These are phyloP conservation scores for Tricholauxania praeusta DNA, from an alignment of 2,888 invertebrate genomes.

Conservation along the genomic window DNA sequence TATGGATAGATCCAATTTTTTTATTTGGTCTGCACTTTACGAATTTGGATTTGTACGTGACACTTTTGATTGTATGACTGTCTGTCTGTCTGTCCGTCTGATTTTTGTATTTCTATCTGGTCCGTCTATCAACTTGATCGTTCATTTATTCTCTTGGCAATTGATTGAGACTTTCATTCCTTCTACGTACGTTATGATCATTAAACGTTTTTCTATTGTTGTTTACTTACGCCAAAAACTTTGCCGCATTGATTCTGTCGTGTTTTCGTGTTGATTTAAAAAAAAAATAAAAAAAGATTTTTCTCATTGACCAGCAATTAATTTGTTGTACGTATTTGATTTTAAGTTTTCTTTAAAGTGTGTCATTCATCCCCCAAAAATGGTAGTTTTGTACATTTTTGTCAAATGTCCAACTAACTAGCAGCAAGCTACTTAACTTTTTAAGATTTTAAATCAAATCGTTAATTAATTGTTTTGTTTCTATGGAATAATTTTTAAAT, in stretches of 20 bases:
- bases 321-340: constrained; percentile 6
- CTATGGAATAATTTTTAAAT: neutral
- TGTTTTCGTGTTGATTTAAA: constrained; percentile 18
- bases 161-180: neutral
- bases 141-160: constrained; percentile 2
- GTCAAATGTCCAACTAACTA: neutral
- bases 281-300: too few species aligned
- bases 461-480: neutral
- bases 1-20: constrained; percentile 24
- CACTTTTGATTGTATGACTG: constrained; percentile 6
- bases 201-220: neutral
- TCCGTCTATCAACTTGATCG: constrained; percentile 2
- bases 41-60: constrained; percentile 25
- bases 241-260: constrained; percentile 25
- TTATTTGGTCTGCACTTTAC: neutral
- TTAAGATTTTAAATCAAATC: neutral
- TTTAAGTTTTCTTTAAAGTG: neutral
- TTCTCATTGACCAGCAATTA: constrained; percentile 21
- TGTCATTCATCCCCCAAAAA: constrained; percentile 21
- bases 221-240: neutral
- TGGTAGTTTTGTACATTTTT: constrained; percentile 17
- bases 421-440: neutral
- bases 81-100: neutral
- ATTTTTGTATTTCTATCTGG: neutral
- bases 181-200: constrained; percentile 11